Percentiles rank a stretch among this genome's conserved stretches.
Evolutionary conservation across 2,797 vertebrate genomes (phyloP).

Genomic region (Myripristis jacobus): DNA sequence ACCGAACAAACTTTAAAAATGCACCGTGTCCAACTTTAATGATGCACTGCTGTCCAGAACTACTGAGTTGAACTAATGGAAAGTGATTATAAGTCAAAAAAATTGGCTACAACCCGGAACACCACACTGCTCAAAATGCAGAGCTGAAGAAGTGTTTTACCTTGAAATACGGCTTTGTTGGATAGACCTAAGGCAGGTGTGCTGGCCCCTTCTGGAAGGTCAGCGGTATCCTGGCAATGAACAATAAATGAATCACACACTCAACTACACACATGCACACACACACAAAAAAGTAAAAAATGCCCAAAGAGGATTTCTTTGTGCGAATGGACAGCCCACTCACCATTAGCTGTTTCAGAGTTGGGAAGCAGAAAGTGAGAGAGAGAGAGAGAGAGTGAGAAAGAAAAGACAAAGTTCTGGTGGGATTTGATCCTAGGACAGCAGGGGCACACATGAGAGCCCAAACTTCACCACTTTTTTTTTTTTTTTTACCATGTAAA

Average conservation of each 20-base stretch:
- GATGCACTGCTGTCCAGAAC: slow-evolving; percentile 8
- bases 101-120: slow-evolving; percentile 1
- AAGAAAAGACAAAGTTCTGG: too few relatives aligned
- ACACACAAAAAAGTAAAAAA: not conserved
- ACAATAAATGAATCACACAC: slow-evolving; percentile 44
- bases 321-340: not conserved
- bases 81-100: slow-evolving; percentile 40
- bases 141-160: slow-evolving; percentile 74
- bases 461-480: too few relatives aligned
- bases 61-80: slow-evolving; percentile 15
- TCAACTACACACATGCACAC: not conserved
- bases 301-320: not conserved
- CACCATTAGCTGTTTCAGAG: slow-evolving; percentile 3
- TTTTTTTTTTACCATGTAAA: too few relatives aligned
- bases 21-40: slow-evolving; percentile 11
- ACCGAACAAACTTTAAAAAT: not conserved
- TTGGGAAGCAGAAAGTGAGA: not conserved
- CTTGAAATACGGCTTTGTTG: slow-evolving; percentile 98
- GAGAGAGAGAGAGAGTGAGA: not conserved
- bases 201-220: slow-evolving; percentile 94
- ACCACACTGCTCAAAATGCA: slow-evolving; percentile 1
- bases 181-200: slow-evolving; percentile 96
- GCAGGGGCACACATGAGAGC: too few relatives aligned
- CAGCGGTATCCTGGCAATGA: slow-evolving; percentile 78
- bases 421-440: too few relatives aligned